Conservation (phyloP, 2,888 invertebrate genomes). For the Eupithecia exiguata region DNA sequence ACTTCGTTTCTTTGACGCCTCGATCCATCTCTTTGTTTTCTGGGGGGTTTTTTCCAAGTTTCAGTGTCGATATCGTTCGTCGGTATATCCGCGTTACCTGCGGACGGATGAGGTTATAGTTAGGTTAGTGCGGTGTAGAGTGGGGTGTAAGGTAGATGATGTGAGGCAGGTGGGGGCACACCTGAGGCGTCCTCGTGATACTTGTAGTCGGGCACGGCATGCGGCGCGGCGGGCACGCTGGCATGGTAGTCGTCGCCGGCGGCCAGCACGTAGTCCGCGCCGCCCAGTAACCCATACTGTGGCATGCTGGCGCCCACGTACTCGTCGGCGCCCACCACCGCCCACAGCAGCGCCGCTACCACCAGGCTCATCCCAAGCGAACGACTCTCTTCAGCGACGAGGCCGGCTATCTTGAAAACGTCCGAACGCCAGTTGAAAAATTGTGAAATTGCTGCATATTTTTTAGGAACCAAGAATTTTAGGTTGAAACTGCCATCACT, state of each 20-base stretch:
- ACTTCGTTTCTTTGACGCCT: slow-evolving; percentile 21
- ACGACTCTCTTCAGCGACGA: slow-evolving; percentile 24
- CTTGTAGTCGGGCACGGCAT: slow-evolving; percentile 68
- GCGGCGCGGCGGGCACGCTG: slow-evolving; percentile 53
- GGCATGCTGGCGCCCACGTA: slow-evolving; percentile 70
- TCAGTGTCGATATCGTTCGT: slow-evolving; percentile 49
- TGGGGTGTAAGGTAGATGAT: accelerated
- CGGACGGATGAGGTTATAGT: neutral
- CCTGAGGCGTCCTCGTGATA: slow-evolving; percentile 54
- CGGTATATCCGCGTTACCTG: slow-evolving; percentile 55
- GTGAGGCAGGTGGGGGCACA: neutral
- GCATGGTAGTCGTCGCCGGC: slow-evolving; percentile 59
- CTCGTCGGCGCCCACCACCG: slow-evolving; percentile 56
- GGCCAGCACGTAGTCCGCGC: slow-evolving; percentile 53
- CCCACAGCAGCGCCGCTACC: slow-evolving; percentile 55
- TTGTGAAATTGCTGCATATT: slow-evolving; percentile 60
- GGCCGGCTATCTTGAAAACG: slow-evolving; percentile 41
- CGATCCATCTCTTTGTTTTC: slow-evolving; percentile 48
- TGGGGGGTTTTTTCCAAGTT: slow-evolving; percentile 52
- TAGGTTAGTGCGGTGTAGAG: neutral
- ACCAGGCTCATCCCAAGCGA: slow-evolving; percentile 42
- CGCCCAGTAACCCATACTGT: slow-evolving; percentile 63
- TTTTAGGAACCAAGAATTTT: slow-evolving; percentile 15
- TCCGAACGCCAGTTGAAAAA: slow-evolving; percentile 39
- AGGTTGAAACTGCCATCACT: slow-evolving; percentile 20